Evolutionary conservation across 2,888 invertebrate species (phyloP).

Genomic region (Biston betularia): DNA sequence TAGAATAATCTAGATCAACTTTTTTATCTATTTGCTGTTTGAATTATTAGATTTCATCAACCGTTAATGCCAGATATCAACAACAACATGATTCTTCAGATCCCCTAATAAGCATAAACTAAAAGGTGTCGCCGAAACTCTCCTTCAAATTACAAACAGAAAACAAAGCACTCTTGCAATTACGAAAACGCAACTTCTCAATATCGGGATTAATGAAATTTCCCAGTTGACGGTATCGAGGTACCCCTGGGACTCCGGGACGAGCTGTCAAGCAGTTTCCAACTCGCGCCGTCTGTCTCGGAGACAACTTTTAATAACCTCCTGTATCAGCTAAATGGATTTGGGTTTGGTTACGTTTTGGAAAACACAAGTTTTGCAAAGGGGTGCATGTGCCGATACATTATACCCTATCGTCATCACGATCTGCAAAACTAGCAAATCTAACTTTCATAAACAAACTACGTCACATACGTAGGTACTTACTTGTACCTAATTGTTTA

Average conservation of each 20-base stretch:
- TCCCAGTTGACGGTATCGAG: slow-evolving; percentile 76
- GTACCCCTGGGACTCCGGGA: slow-evolving; percentile 59
- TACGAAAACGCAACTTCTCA: slow-evolving; percentile 59
- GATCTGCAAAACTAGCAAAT: too few relatives aligned
- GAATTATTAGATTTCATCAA: not conserved
- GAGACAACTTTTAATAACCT: slow-evolving; percentile 84
- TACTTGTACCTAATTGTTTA: too few relatives aligned
- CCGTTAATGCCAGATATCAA: not conserved
- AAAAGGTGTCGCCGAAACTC: slow-evolving; percentile 23
- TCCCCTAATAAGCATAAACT: not conserved
- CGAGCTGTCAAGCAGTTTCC: slow-evolving; percentile 75
- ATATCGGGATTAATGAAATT: slow-evolving; percentile 79
- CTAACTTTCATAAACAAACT: too few relatives aligned
- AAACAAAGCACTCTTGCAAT: slow-evolving; percentile 41
- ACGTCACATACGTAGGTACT: too few relatives aligned
- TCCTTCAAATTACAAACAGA: slow-evolving; percentile 27
- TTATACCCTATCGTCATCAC: not conserved
- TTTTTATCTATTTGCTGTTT: too few relatives aligned
- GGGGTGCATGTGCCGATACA: slow-evolving; percentile 37
- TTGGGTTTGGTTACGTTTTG: slow-evolving; percentile 67
- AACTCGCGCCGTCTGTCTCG: slow-evolving; percentile 72
- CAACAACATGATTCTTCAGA: not conserved
- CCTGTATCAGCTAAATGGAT: slow-evolving; percentile 81
- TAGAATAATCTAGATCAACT: too few relatives aligned
- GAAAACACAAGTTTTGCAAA: slow-evolving; percentile 47